Evolutionary conservation across 2,888 invertebrate species (phyloP).

Genomic region (Mayetiola destructor): DNA sequence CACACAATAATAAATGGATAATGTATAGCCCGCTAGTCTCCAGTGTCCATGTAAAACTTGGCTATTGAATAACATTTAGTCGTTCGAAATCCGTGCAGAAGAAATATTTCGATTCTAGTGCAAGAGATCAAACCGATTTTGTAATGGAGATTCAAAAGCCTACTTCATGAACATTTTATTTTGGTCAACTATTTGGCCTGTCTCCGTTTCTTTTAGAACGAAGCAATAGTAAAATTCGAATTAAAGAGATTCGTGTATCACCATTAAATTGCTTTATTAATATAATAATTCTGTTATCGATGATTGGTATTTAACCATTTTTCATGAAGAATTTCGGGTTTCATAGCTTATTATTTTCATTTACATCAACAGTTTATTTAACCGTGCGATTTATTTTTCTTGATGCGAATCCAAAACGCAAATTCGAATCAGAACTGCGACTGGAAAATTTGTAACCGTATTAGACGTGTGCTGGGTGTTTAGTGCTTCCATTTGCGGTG

Average conservation of each 20-base stretch:
- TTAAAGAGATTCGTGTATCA: constrained; percentile 21
- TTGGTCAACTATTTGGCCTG: constrained; percentile 28
- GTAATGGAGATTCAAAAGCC: constrained; percentile 11
- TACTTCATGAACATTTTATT: constrained; percentile 20
- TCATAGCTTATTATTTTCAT: constrained; percentile 3
- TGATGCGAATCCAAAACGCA: constrained; percentile 31
- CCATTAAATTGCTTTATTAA: not conserved
- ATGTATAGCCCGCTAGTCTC: not conserved
- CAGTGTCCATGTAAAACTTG: not conserved
- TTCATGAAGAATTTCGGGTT: not conserved
- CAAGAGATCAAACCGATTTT: not conserved
- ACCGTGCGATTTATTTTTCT: constrained; percentile 31
- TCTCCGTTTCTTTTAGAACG: constrained; percentile 29
- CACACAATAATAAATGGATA: not conserved
- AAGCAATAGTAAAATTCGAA: constrained; percentile 25
- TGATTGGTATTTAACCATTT: not conserved
- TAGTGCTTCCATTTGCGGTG: constrained; percentile 28
- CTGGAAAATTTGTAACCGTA: constrained; percentile 34
- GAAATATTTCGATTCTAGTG: not conserved
- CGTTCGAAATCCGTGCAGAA: not conserved
- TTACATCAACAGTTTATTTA: constrained; percentile 24
- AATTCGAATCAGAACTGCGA: constrained; percentile 34
- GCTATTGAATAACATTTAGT: not conserved
- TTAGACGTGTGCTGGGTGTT: constrained; percentile 34
- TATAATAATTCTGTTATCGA: not conserved